These are phyloP conservation scores for Illadopsis cleaveri DNA, from an alignment of 2,113 vertebrate species.

Conservation along the genomic window DNA sequence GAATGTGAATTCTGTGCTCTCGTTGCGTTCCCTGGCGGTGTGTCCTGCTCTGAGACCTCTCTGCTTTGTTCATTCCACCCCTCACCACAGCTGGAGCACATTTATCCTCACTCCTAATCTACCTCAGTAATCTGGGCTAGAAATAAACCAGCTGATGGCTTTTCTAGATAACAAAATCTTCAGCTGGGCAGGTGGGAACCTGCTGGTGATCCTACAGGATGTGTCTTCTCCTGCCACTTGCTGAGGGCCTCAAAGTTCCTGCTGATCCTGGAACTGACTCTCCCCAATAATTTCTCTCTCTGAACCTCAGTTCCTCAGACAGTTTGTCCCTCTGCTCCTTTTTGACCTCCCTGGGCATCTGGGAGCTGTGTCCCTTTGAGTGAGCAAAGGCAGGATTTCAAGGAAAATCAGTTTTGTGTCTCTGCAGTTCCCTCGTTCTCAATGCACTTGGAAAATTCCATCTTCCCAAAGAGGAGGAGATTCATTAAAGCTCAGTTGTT, in stretches of 20 bases:
- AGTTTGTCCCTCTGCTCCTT: neutral
- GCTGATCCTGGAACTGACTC: neutral
- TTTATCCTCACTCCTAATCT: neutral
- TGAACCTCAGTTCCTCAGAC: neutral
- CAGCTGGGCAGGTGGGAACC: neutral
- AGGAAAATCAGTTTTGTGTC: neutral
- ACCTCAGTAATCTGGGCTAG: neutral
- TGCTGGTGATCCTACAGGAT: rapidly evolving
- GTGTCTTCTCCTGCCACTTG: neutral
- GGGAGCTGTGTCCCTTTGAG: neutral
- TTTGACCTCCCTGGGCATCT: neutral
- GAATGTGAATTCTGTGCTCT: neutral
- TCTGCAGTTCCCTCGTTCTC: neutral
- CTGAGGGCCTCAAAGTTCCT: neutral
- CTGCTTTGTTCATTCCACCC: rapidly evolving
- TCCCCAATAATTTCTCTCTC: neutral
- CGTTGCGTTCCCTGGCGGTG: neutral
- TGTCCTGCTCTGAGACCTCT: neutral
- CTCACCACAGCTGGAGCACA: neutral
- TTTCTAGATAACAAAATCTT: neutral
- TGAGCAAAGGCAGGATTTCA: neutral
- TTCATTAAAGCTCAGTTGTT: neutral
- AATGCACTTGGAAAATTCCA: neutral
- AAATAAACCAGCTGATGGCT: neutral
- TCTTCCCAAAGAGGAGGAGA: neutral